phyloP scores from a whole-genome alignment of 2,888 invertebrate species.

The Chaetogeoica ovagalla region DNA sequence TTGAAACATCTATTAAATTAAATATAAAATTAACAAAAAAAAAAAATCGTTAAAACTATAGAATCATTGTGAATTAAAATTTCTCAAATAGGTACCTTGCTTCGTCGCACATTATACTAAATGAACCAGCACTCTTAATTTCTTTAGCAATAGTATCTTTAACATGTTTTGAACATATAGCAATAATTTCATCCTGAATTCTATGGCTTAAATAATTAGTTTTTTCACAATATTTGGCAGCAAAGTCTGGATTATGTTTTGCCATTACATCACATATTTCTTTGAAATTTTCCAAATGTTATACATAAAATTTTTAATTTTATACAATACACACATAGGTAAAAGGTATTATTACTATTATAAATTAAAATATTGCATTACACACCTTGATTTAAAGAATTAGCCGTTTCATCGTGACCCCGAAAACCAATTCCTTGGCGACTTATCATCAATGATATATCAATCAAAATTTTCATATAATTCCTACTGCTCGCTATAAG shows the following conservation, averaged over 20 bases:
- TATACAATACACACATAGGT: no score
- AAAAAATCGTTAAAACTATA: no score
- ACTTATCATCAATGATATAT: neutral
- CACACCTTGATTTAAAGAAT: conserved; percentile 17
- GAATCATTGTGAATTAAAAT: no score
- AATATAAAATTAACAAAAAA: conserved; percentile 10
- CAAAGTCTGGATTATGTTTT: neutral
- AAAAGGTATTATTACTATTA: no score
- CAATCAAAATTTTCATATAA: conserved; percentile 14
- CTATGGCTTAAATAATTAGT: conserved; percentile 12
- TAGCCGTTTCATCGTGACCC: neutral
- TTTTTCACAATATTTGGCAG: neutral
- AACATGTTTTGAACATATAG: no score
- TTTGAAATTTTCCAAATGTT: neutral
- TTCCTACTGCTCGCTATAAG: neutral
- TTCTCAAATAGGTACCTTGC: no score
- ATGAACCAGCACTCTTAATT: no score
- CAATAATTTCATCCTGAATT: neutral
- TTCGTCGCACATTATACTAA: neutral
- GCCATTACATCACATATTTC: neutral
- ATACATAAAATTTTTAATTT: no score
- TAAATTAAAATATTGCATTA: no score
- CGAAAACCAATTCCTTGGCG: conserved; percentile 10
- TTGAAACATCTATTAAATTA: conserved; percentile 3
- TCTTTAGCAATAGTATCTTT: no score